Evolutionary conservation across 1,140 invertebrate species (phyloP).

Genomic region (Trachymyrmex septentrionalis): DNA sequence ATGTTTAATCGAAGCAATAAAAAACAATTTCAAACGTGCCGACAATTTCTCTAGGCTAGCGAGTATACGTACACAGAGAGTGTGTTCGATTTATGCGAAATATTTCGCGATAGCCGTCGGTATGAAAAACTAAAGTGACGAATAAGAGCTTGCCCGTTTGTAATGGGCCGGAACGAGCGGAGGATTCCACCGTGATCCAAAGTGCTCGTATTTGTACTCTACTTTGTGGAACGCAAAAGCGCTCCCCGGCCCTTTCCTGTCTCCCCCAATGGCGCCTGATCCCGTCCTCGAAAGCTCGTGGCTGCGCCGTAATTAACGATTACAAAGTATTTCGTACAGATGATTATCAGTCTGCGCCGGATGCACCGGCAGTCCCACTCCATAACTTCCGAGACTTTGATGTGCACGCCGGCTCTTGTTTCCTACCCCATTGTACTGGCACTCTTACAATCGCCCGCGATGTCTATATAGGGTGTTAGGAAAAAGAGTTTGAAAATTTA

Average conservation of each 20-base stretch:
- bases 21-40: not conserved
- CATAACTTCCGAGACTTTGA: conserved; percentile 85
- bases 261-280: conserved; percentile 56
- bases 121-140: conserved; percentile 71
- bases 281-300: conserved; percentile 69
- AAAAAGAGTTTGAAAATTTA: conserved; percentile 31
- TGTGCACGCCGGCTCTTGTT: conserved; percentile 81
- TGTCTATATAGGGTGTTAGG: conserved; percentile 46
- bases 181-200: conserved; percentile 54
- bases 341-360: conserved; percentile 86
- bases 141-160: conserved; percentile 69
- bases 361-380: conserved; percentile 81
- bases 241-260: conserved; percentile 37
- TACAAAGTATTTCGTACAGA: conserved; percentile 86
- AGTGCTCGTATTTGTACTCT: conserved; percentile 63
- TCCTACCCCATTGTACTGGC: conserved; percentile 80
- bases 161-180: conserved; percentile 68
- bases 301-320: conserved; percentile 84
- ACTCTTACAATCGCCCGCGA: conserved; percentile 68
- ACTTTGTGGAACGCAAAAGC: conserved; percentile 71
- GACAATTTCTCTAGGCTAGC: not conserved
- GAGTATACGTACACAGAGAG: not conserved
- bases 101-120: conserved; percentile 70
- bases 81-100: conserved; percentile 65
- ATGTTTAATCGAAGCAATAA: not conserved